Conservation (phyloP, 2,888 invertebrate species). For the Carcina quercana region DNA sequence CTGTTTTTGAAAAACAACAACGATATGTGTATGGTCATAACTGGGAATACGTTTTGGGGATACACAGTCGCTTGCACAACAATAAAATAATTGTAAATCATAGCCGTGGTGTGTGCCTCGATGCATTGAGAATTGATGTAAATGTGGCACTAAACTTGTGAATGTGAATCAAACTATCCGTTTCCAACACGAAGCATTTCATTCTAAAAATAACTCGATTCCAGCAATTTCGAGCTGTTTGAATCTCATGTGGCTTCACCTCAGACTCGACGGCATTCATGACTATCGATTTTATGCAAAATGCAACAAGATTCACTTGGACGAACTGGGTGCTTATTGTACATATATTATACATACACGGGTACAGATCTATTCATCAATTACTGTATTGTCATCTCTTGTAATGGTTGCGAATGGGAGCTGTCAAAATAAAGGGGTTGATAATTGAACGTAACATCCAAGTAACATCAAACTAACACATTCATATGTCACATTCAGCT, state of each 20-base stretch:
- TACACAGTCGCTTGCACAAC: too few relatives aligned
- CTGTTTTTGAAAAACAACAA: too few relatives aligned
- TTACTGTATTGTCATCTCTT: constrained; percentile 48
- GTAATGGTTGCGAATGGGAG: constrained; percentile 21
- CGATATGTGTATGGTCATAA: too few relatives aligned
- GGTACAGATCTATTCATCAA: constrained; percentile 54
- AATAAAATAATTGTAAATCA: too few relatives aligned
- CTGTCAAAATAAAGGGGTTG: too few relatives aligned
- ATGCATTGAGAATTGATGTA: too few relatives aligned
- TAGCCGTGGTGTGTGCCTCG: too few relatives aligned
- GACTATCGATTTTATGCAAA: constrained; percentile 75
- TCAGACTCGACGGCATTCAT: constrained; percentile 55
- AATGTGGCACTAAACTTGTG: too few relatives aligned
- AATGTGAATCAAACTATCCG: constrained; percentile 38
- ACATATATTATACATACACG: constrained; percentile 20
- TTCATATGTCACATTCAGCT: too few relatives aligned
- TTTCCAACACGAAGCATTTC: constrained; percentile 30
- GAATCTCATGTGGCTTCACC: constrained; percentile 42
- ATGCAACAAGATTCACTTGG: constrained; percentile 72
- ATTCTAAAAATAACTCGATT: constrained; percentile 54
- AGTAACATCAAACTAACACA: too few relatives aligned
- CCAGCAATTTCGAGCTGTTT: constrained; percentile 45
- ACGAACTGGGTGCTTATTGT: constrained; percentile 45
- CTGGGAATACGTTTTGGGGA: too few relatives aligned
- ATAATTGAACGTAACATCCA: too few relatives aligned